These are phyloP conservation scores for Nomada ruficornis DNA, from an alignment of 2,888 invertebrate genomes.

Conservation along the genomic window DNA sequence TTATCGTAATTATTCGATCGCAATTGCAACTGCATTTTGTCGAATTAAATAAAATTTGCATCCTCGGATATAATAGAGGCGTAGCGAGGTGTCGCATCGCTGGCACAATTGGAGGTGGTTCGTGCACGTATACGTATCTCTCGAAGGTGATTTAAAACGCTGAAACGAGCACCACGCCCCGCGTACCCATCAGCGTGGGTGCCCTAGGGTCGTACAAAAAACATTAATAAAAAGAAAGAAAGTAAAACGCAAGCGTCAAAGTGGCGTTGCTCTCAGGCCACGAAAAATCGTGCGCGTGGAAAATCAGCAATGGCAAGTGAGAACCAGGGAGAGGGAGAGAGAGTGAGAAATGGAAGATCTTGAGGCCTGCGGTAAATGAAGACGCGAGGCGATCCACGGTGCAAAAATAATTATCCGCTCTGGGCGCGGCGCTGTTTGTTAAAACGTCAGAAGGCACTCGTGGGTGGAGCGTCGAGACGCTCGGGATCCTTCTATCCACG, in stretches of 20 bases:
- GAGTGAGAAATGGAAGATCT: conserved; percentile 28
- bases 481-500: conserved; percentile 38
- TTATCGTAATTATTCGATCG: too few relatives aligned
- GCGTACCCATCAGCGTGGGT: conserved; percentile 67
- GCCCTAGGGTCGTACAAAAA: conserved; percentile 64
- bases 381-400: conserved; percentile 76
- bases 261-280: conserved; percentile 63
- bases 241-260: conserved; percentile 43
- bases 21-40: too few relatives aligned
- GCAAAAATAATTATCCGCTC: conserved; percentile 83
- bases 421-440: conserved; percentile 81
- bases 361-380: conserved; percentile 79
- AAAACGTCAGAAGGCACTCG: conserved; percentile 77
- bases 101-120: conserved; percentile 42
- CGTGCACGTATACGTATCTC: conserved; percentile 31
- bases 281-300: conserved; percentile 66
- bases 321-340: neutral
- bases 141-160: conserved; percentile 82
- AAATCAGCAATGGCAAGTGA: neutral
- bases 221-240: neutral
- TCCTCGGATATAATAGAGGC: conserved; percentile 25
- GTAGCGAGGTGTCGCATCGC: conserved; percentile 8
- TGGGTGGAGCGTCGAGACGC: conserved; percentile 71
- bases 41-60: too few relatives aligned
- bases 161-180: conserved; percentile 77